phyloP scores from a whole-genome alignment of 2,113 vertebrate genomes.

The Amblyopsis rosae region DNA sequence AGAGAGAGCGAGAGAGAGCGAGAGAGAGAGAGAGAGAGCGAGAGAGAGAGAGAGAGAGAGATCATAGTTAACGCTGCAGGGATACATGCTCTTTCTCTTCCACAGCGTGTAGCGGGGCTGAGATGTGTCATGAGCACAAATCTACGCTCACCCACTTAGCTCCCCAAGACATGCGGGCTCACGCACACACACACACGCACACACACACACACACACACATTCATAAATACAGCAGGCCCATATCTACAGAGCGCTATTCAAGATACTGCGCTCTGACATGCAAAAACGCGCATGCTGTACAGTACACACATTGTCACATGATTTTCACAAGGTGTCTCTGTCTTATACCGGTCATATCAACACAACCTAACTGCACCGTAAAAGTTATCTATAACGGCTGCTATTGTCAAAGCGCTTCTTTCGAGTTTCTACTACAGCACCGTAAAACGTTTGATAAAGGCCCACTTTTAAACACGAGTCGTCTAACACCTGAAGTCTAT shows the following conservation, averaged over 20 bases:
- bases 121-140: conserved; percentile 72
- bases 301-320: background rate
- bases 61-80: conserved; percentile 75
- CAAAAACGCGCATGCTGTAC: too few relatives aligned
- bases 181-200: conserved; percentile 26
- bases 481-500: background rate
- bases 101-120: conserved; percentile 63
- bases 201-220: conserved; percentile 43
- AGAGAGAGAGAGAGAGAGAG: conserved; percentile 52
- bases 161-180: conserved; percentile 44
- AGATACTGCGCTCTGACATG: background rate
- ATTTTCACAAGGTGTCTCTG: conserved; percentile 17
- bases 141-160: conserved; percentile 68
- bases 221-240: conserved; percentile 5
- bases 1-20: conserved; percentile 11
- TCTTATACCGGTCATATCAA: too few relatives aligned
- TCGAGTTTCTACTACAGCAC: conserved; percentile 10
- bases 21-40: conserved; percentile 9
- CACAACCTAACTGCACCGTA: too few relatives aligned
- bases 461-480: background rate
- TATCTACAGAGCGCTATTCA: background rate
- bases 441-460: conserved; percentile 3
- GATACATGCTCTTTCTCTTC: conserved; percentile 69
- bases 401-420: background rate
- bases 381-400: too few relatives aligned